Conservation (phyloP, 2,797 vertebrate genomes). For the Echiichthys vipera region DNA sequence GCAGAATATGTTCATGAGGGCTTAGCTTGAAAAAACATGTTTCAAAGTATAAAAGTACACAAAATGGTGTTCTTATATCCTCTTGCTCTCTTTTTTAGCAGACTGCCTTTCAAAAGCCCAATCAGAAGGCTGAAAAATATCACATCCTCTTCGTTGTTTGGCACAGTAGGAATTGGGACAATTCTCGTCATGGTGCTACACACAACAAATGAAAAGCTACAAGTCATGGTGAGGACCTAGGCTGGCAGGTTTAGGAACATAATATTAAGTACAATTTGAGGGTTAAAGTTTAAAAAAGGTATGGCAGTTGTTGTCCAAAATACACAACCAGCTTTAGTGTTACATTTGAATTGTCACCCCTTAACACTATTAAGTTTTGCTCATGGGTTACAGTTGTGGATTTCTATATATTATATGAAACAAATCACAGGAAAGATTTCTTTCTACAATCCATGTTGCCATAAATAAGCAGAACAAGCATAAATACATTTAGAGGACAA, state of each 20-base stretch:
- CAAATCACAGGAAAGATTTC: neutral
- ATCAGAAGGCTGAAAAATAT: slow-evolving; percentile 36
- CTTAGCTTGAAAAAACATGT: slow-evolving; percentile 42
- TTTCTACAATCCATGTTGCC: slow-evolving; percentile 29
- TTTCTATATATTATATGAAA: slow-evolving; percentile 11
- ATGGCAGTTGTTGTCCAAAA: neutral
- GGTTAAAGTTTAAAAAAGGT: neutral
- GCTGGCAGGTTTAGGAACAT: neutral
- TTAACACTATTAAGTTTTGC: slow-evolving; percentile 15
- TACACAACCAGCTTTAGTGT: neutral
- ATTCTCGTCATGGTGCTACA: neutral
- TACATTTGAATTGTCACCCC: neutral
- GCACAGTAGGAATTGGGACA: slow-evolving; percentile 31
- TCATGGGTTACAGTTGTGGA: neutral
- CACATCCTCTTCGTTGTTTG: slow-evolving; percentile 30
- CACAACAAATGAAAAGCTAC: slow-evolving; percentile 14
- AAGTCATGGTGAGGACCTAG: neutral
- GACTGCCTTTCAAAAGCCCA: slow-evolving; percentile 52
- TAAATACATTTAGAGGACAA: slow-evolving; percentile 75
- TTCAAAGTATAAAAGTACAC: slow-evolving; percentile 22
- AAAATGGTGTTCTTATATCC: slow-evolving; percentile 32
- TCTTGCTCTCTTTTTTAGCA: slow-evolving; percentile 31
- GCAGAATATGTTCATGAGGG: slow-evolving; percentile 30
- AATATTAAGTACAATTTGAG: neutral
- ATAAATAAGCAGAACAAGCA: slow-evolving; percentile 67